Base-by-base conservation (phyloP, 2,888 invertebrate genomes). In the Cerastis rubricosa region DNA sequence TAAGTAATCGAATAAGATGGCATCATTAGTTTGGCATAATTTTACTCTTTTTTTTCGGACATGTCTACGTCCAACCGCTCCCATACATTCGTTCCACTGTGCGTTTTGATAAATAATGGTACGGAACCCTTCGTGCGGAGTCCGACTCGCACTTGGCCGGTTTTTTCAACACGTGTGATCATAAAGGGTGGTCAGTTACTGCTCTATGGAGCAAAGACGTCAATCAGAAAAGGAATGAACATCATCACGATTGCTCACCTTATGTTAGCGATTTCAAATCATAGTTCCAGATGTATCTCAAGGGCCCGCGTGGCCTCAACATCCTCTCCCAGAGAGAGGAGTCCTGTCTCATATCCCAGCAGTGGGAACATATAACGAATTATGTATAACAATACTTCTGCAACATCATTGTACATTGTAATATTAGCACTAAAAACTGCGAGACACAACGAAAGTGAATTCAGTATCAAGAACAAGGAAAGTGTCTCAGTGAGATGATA, bases 381-480 rank as follows among this genome's bases (percentile, higher is more conserved):
- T 12, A 25, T 17, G 11, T 9, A 35, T 14, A 43, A 6, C 35
- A 45, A 76, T 66, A 78, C 68, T 88, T 83, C 88, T 86, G 80
- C 8, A 25, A 25, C 12, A 25, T 73, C 19, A 19, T 61, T 76
- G 29, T 73, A 68, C 61, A 54, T 57, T 83, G 80, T 54, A 29
- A 19, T 59, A 0, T 51, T 35, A 49, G 8, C 66, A 40, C 71
- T 65, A 80, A 80, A 75, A 88, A 76, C 8, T 66, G 63, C 70
- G 45, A 81, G 80, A 85, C 86, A 66, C n/a, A 80, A 88, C 61
- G 87, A 87, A 87, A 88, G 88, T 84, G 83, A 87, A 76, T 80
- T 66, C 12, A 12, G 71, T 76, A 80, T 74, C 71, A 82, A 65
- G 81, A 84, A 71, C 88, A 79, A 81, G 76, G 84, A 87, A 84